A percentile compares a stretch with the other conserved stretches of the same genome.
Conservation (phyloP, 2,888 invertebrate species). For the Caenorhabditis sp. region DNA sequence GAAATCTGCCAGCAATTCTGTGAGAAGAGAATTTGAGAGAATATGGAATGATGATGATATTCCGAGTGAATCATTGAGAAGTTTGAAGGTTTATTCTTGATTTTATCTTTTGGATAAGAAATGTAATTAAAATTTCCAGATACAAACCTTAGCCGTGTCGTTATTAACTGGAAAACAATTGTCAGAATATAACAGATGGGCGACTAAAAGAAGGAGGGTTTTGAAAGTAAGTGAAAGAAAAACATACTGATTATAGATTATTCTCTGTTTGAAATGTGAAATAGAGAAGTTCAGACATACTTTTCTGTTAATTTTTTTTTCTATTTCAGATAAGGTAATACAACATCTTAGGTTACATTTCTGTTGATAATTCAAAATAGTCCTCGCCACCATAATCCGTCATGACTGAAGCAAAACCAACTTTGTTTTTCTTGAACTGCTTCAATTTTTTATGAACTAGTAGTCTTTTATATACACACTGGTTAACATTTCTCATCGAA, state of each 20-base stretch:
- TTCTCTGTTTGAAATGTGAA: too few species aligned
- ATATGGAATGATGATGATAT: conserved; percentile 66
- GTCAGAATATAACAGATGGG: conserved; percentile 64
- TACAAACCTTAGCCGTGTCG: conserved; percentile 68
- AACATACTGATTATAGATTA: too few species aligned
- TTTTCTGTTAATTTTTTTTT: too few species aligned
- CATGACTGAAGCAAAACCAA: too few species aligned
- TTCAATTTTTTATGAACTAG: too few species aligned
- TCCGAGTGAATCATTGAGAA: conserved; percentile 60
- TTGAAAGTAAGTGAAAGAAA: conserved; percentile 47
- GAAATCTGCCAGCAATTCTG: conserved; percentile 47
- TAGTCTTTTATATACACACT: too few species aligned
- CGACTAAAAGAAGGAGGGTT: conserved; percentile 54
- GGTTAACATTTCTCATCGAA: neutral
- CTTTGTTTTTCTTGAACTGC: too few species aligned
- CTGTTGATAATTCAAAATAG: neutral
- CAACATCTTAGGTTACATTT: too few species aligned
- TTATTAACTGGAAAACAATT: conserved; percentile 59
- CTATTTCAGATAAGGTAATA: too few species aligned
- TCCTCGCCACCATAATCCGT: too few species aligned
- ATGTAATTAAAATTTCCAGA: conserved; percentile 37
- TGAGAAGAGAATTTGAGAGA: conserved; percentile 57
- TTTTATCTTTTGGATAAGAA: conserved; percentile 5
- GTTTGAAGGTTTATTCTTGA: conserved; percentile 50
- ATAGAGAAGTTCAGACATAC: too few species aligned